A percentile compares a stretch with the other conserved stretches of the same genome.
These are phyloP conservation scores for Conistra vaccinii DNA, from an alignment of 2,888 invertebrate species.

Conservation along the genomic window DNA sequence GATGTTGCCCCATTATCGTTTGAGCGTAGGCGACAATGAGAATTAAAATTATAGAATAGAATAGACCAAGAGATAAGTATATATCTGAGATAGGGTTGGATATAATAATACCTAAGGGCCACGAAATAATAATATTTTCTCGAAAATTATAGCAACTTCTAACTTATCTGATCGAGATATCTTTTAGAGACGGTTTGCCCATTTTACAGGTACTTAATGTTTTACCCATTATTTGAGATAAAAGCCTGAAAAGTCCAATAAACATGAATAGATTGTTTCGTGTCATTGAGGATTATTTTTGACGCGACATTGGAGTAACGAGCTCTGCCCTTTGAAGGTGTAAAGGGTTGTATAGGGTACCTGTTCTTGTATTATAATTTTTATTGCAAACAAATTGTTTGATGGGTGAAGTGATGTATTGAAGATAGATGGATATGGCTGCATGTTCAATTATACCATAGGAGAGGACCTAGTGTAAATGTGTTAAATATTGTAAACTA, in stretches of 20 bases:
- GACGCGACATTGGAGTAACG: conserved; percentile 39
- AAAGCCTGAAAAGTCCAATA: conserved; percentile 30
- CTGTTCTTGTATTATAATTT: neutral
- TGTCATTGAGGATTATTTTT: conserved; percentile 51
- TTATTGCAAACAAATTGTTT: neutral
- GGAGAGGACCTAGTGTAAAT: no score
- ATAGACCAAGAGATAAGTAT: neutral
- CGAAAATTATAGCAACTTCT: neutral
- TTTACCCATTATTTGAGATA: conserved; percentile 27
- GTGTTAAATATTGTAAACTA: no score
- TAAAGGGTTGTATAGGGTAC: neutral
- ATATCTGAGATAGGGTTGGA: no score
- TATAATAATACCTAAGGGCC: neutral
- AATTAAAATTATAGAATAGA: neutral
- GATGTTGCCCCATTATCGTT: neutral
- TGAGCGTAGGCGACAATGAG: neutral
- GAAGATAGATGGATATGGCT: neutral
- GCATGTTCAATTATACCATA: neutral
- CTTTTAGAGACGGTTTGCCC: neutral
- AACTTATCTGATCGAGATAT: neutral
- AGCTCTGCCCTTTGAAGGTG: conserved; percentile 19
- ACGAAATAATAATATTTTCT: neutral
- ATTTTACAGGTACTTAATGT: conserved; percentile 4
- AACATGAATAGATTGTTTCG: conserved; percentile 38
- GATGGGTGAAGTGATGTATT: neutral